These are phyloP conservation scores for Micrasema minimum DNA, from an alignment of 1,140 invertebrate species.

Conservation along the genomic window DNA sequence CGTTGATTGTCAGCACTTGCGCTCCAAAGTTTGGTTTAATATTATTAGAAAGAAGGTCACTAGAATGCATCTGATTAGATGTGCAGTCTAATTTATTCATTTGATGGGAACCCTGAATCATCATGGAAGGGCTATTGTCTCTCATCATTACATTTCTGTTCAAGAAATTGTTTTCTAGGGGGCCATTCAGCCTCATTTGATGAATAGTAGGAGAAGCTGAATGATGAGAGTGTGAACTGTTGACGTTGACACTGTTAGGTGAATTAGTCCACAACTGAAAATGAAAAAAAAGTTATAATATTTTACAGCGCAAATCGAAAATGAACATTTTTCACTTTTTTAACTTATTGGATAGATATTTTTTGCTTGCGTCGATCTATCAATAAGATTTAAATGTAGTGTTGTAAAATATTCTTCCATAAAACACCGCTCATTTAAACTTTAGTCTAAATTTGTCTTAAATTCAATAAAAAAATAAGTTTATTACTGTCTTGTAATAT, in stretches of 20 bases:
- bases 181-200: slow-evolving; percentile 44
- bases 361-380: no score
- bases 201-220: slow-evolving; percentile 35
- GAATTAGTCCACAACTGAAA: slow-evolving; percentile 51
- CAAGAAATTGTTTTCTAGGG: slow-evolving; percentile 23
- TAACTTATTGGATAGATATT: no score
- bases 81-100: slow-evolving; percentile 15
- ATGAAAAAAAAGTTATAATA: no score
- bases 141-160: slow-evolving; percentile 40
- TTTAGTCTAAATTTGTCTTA: no score
- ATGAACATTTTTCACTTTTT: no score
- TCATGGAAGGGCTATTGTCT: slow-evolving; percentile 23
- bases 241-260: slow-evolving; percentile 32
- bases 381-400: no score
- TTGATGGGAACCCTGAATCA: slow-evolving; percentile 32
- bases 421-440: no score
- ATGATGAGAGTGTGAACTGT: slow-evolving; percentile 41
- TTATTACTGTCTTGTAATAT: no score
- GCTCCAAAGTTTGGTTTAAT: slow-evolving; percentile 33
- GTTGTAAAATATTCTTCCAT: no score
- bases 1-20: slow-evolving; percentile 47
- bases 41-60: slow-evolving; percentile 36
- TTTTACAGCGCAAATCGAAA: no score
- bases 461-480: no score
- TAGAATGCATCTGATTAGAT: slow-evolving; percentile 1